Evolutionary conservation across 2,888 invertebrate species (phyloP).

Genomic region (Arctia plantaginis): DNA sequence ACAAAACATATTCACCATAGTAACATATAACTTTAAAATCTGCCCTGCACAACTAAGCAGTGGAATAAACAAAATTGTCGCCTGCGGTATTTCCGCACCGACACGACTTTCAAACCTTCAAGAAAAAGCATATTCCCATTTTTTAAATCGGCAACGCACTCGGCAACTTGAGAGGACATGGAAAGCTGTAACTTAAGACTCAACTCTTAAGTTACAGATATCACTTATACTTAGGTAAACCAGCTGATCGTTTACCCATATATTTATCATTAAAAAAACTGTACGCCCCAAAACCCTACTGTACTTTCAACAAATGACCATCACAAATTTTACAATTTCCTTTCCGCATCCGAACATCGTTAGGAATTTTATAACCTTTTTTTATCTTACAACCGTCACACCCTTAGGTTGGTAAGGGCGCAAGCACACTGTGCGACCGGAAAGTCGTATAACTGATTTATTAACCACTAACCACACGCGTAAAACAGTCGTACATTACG

Average conservation of each 20-base stretch:
- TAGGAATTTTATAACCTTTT: conserved; percentile 19
- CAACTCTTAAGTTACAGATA: not conserved
- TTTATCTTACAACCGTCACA: conserved; percentile 23
- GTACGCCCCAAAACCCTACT: not conserved
- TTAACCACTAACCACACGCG: conserved; percentile 53
- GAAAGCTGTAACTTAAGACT: too few relatives aligned
- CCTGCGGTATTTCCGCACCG: too few relatives aligned
- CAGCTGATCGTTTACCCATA: too few relatives aligned
- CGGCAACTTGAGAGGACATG: too few relatives aligned
- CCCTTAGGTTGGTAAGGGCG: conserved; percentile 30
- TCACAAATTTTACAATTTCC: conserved; percentile 13
- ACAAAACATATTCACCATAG: too few relatives aligned
- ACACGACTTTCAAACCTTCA: too few relatives aligned
- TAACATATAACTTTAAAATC: too few relatives aligned
- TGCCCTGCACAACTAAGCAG: too few relatives aligned
- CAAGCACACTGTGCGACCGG: conserved; percentile 49
- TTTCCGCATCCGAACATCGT: conserved; percentile 10
- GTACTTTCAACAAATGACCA: not conserved
- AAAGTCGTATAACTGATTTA: conserved; percentile 62
- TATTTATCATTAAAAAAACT: not conserved
- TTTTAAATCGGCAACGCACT: not conserved
- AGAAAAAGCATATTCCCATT: not conserved
- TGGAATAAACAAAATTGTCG: too few relatives aligned
- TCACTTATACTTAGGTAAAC: not conserved
- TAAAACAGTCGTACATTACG: conserved; percentile 56